Evolutionary conservation across 2,797 vertebrate species (phyloP).

Genomic region (Myotis planiceps): DNA sequence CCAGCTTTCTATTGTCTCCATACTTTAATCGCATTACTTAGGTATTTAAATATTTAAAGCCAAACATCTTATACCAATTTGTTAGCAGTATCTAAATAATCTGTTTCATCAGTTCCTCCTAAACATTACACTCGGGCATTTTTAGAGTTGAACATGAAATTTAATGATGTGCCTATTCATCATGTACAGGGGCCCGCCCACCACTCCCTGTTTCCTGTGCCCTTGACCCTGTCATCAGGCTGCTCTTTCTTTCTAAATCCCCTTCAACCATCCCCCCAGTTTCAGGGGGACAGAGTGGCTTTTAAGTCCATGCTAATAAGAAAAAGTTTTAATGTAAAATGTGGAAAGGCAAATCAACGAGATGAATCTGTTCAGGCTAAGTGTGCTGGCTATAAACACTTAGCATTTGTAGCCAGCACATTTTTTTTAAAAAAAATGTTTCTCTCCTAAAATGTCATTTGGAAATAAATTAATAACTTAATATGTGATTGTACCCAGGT

Average conservation of each 20-base stretch:
- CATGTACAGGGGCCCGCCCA: background rate
- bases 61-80: background rate
- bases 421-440: background rate
- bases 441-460: background rate
- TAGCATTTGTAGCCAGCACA: background rate
- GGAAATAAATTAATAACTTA: background rate
- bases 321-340: background rate
- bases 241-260: background rate
- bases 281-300: background rate
- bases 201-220: background rate
- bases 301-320: background rate
- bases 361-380: background rate
- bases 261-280: background rate
- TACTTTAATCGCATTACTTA: background rate
- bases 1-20: background rate
- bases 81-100: background rate
- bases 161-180: background rate
- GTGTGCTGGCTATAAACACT: background rate
- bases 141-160: background rate
- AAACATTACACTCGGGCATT: background rate
- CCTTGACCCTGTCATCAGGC: background rate
- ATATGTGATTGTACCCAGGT: background rate
- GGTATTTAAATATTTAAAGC: slow-evolving; percentile 14
- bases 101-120: background rate
- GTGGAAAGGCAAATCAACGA: background rate